phyloP scores from a whole-genome alignment of 2,113 vertebrate genomes.

The Gasterosteus aculeatus region DNA sequence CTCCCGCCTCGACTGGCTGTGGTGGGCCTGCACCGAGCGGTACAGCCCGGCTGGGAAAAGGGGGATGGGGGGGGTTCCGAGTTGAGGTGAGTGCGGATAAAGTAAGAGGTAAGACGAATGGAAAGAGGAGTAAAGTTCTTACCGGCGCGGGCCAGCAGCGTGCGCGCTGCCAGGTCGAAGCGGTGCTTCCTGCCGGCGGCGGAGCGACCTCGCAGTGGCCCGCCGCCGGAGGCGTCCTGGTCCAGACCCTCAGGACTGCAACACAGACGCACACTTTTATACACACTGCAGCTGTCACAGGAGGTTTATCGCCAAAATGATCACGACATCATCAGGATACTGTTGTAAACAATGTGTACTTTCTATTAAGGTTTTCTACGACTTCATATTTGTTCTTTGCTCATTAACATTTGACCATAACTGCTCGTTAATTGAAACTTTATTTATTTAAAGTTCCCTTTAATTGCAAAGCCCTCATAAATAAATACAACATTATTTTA shows the following conservation, averaged over 20 bases:
- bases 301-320: too few relatives aligned
- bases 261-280: not conserved
- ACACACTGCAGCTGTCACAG: not conserved
- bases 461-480: too few relatives aligned
- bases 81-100: not conserved
- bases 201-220: conserved; percentile 85
- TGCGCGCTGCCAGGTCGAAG: conserved; percentile 95
- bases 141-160: conserved; percentile 94
- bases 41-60: conserved; percentile 88
- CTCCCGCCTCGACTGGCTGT: conserved; percentile 92
- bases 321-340: too few relatives aligned
- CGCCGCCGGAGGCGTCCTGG: conserved; percentile 88
- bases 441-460: too few relatives aligned
- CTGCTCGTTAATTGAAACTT: not conserved
- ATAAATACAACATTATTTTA: too few relatives aligned
- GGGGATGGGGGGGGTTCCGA: not conserved
- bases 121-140: conserved; percentile 42
- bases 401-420: not conserved
- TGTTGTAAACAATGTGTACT: too few relatives aligned
- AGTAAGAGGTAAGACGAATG: not conserved
- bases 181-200: conserved; percentile 91
- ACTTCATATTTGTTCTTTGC: not conserved
- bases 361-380: not conserved
- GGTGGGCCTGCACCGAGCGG: conserved; percentile 96
- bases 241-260: conserved; percentile 91